Percentiles rank a stretch among this genome's conserved stretches.
Conservation (phyloP, 1,140 invertebrate species). For the Manduca sexta region DNA sequence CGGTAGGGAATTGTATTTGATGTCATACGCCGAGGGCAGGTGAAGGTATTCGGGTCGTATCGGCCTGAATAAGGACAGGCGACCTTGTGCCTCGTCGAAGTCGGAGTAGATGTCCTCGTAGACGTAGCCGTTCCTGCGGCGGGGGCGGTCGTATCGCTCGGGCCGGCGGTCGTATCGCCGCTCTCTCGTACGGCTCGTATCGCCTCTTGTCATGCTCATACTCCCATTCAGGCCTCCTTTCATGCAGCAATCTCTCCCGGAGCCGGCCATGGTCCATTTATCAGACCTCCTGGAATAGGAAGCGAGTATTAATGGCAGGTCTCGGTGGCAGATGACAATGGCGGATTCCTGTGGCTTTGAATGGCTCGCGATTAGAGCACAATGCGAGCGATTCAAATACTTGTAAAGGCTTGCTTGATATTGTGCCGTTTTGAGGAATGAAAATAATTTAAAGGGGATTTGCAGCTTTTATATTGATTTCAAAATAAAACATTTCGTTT, state of each 20-base stretch:
- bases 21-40: conserved; percentile 48
- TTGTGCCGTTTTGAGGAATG: no score
- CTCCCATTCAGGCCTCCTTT: conserved; percentile 38
- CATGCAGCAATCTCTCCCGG: conserved; percentile 56
- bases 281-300: conserved; percentile 44
- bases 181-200: conserved; percentile 19
- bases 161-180: conserved; percentile 19
- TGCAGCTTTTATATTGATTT: no score
- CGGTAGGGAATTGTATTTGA: conserved; percentile 58
- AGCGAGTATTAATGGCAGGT: conserved; percentile 44
- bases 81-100: conserved; percentile 62
- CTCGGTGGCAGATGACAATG: neutral
- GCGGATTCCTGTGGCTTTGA: no score
- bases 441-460: no score
- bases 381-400: no score
- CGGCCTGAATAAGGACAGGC: conserved; percentile 62
- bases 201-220: conserved; percentile 38
- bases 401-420: no score
- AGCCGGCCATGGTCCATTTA: conserved; percentile 55
- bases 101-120: conserved; percentile 70
- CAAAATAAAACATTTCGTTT: neutral
- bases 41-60: conserved; percentile 67
- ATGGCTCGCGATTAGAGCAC: no score
- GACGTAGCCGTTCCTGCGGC: conserved; percentile 65
- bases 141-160: conserved; percentile 31